Evolutionary conservation across 92 coral and sea anemone species (phyloP).

Genomic region (Zoanthus solanderi): DNA sequence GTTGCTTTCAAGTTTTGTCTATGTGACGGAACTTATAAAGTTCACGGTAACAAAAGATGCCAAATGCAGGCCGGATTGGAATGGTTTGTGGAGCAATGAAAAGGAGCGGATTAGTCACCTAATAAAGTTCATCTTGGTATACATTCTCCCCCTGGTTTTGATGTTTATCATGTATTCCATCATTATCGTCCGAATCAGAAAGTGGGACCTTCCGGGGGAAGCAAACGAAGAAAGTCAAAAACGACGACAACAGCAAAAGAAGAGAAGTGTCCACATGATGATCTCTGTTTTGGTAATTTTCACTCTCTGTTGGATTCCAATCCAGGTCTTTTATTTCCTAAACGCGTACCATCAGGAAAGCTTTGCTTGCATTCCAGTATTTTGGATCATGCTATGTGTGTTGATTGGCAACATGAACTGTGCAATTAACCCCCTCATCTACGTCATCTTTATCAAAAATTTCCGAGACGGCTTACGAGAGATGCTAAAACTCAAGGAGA

Average conservation of each 20-base stretch:
- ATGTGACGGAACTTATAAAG: constrained; percentile 6
- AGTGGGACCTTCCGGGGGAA: constrained; percentile 29
- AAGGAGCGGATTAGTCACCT: neutral
- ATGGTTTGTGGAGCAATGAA: neutral
- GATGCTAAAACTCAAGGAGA: constrained; percentile 1
- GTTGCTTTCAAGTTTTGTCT: constrained; percentile 10
- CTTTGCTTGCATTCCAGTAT: neutral
- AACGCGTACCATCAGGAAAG: neutral
- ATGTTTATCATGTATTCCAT: constrained; percentile 8
- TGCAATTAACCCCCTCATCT: constrained; percentile 28
- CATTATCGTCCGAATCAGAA: constrained; percentile 16
- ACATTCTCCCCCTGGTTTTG: constrained; percentile 17
- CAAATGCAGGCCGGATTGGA: neutral
- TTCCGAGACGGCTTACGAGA: constrained; percentile 38
- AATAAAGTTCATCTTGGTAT: neutral
- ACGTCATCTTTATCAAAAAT: constrained; percentile 26
- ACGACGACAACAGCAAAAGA: constrained; percentile 28
- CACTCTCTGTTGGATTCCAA: constrained; percentile 37
- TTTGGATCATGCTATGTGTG: constrained; percentile 11
- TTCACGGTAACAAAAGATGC: constrained; percentile 1
- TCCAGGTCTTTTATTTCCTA: constrained; percentile 15
- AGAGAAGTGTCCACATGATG: constrained; percentile 20
- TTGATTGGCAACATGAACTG: constrained; percentile 14
- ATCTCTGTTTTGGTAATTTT: constrained; percentile 6
- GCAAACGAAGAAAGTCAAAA: neutral